Base-by-base conservation (phyloP, 2,888 invertebrate genomes). In the Mythimna lalbum region DNA sequence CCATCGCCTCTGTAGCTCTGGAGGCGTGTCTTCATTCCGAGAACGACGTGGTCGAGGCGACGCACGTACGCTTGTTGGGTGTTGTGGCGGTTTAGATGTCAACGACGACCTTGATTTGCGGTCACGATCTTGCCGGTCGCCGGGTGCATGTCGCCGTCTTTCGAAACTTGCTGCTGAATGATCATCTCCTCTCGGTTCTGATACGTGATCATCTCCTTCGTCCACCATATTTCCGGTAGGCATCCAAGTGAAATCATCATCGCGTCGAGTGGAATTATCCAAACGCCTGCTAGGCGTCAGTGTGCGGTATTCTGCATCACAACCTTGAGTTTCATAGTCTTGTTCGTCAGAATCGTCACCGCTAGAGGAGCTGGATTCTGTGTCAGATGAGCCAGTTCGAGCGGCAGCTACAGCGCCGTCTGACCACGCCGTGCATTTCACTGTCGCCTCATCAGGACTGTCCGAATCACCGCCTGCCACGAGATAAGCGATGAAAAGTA, bases 191-290 rank as follows among this genome's bases (percentile, higher is more conserved):
- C 91, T 92, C 39, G 90, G 81, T 50, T 92, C 93, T 86, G 90
- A 86, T 39, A 86, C 82, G 43, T 89, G 88, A 72, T 93, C 92
- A 10, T 83, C 88, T 59, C 85, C 80, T 77, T 93, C 92, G 69
- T 93, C 93, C 69, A 91, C 92, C 86, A 93, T 90, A 72, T 91
- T 93, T 73, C 87, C 92, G 19, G 91, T 91, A 12, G 95, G 96
- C 91, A 97, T 96, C 97, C 97, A 97, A 92, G 96, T 97, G 91
- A 97, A 97, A 90, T 97, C 97, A 89, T 97, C 96, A 90, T 97
- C 97, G 88, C 97, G 97, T 74, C 97, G 94, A 17, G 97, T 97
- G 59, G 97, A 97, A 88, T 96, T 96, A 90, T 97, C 97, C 50
- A 93, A 84, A 50, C 93, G 91, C 80, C 90, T 91, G 75, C 88